Percentiles rank a stretch among this genome's conserved stretches.
Evolutionary conservation across 2,797 vertebrate genomes (phyloP).

Genomic region (Parauchenoglanis punctatus): DNA sequence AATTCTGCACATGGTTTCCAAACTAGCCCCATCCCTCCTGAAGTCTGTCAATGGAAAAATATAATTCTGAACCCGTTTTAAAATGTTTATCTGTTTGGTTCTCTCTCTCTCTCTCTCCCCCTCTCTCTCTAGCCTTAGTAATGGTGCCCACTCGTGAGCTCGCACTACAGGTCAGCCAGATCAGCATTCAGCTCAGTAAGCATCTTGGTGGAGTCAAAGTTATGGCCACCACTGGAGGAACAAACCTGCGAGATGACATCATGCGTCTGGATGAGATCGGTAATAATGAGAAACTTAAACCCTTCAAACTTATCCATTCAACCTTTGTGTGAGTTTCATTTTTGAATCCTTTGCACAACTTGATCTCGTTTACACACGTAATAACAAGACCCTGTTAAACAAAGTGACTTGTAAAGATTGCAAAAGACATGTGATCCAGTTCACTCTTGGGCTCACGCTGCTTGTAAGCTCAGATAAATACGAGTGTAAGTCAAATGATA

Average conservation of each 20-base stretch:
- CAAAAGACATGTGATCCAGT: too few species aligned
- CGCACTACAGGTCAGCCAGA: constrained; percentile 83
- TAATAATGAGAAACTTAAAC: constrained; percentile 49
- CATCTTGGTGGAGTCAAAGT: constrained; percentile 81
- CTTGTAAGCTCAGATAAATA: too few species aligned
- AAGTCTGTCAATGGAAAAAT: background rate
- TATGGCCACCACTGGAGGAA: constrained; percentile 84
- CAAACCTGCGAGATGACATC: constrained; percentile 82
- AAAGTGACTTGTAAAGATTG: too few species aligned
- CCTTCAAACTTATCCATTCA: background rate
- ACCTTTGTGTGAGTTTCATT: background rate
- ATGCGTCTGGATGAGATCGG: constrained; percentile 81
- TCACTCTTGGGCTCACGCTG: too few species aligned
- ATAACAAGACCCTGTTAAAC: too few species aligned
- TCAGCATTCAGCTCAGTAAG: constrained; percentile 82
- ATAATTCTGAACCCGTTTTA: too few species aligned
- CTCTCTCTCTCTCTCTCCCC: background rate
- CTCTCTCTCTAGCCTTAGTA: constrained; percentile 69
- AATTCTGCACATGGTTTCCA: too few species aligned
- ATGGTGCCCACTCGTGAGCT: constrained; percentile 82
- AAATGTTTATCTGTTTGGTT: background rate
- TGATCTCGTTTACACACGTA: background rate
- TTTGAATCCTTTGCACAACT: too few species aligned
- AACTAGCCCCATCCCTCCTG: too few species aligned
- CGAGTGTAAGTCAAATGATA: too few species aligned